Conservation (phyloP, 2,113 vertebrate genomes). For the Neodontobutis hainanensis region DNA sequence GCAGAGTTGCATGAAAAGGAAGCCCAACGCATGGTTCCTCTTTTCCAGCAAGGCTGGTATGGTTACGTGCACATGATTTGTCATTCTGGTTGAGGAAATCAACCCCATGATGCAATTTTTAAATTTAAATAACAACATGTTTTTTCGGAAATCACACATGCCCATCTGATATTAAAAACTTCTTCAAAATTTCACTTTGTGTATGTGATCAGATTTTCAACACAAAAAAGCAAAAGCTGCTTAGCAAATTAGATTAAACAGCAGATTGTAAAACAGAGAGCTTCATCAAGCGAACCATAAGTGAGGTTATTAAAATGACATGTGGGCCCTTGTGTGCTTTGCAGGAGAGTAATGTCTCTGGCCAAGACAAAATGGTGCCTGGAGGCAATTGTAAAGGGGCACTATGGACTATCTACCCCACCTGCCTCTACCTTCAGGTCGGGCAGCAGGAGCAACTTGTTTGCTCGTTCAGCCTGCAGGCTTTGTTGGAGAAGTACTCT, state of each 20-base stretch:
- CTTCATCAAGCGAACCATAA: not conserved
- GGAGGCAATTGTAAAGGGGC: slow-evolving; percentile 8
- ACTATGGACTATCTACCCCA: slow-evolving; percentile 28
- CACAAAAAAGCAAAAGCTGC: not conserved
- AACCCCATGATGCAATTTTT: not conserved
- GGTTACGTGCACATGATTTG: not conserved
- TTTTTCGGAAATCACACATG: not conserved
- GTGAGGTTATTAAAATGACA: not conserved
- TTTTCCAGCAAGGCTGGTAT: slow-evolving; percentile 32
- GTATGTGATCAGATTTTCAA: no score
- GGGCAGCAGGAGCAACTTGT: slow-evolving; percentile 41
- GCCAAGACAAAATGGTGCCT: slow-evolving; percentile 19
- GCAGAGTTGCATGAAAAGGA: slow-evolving; percentile 45
- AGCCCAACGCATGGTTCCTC: slow-evolving; percentile 44
- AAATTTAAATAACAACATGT: not conserved
- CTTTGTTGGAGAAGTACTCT: slow-evolving; percentile 52
- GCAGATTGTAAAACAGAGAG: not conserved
- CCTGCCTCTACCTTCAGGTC: slow-evolving; percentile 58
- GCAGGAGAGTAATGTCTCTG: slow-evolving; percentile 6
- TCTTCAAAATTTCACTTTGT: not conserved
- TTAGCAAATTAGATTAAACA: slow-evolving; percentile 2
- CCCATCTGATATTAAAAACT: not conserved
- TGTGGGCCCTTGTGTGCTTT: slow-evolving; percentile 5
- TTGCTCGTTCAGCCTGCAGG: slow-evolving; percentile 47
- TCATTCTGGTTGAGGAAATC: not conserved